Percentiles rank a stretch among this genome's conserved stretches.
phyloP scores from a whole-genome alignment of 1,140 invertebrate species.

The Leptoteleia sp. region DNA sequence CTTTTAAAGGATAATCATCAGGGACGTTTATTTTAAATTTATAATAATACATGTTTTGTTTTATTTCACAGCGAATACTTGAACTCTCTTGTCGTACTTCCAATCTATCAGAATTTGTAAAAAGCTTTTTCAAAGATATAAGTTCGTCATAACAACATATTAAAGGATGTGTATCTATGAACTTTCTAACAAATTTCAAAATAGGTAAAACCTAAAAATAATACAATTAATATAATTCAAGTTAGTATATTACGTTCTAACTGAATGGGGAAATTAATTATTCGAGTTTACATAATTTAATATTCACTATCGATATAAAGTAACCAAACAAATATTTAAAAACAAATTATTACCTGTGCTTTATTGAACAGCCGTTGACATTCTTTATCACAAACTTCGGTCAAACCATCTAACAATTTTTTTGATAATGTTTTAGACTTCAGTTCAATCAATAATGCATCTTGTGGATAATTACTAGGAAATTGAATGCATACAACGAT shows the following conservation, averaged over 20 bases:
- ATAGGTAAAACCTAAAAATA: constrained; percentile 80
- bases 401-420: constrained; percentile 84
- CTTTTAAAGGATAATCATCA: constrained; percentile 84
- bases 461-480: constrained; percentile 83
- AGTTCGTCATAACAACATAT: constrained; percentile 89
- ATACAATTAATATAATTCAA: background rate
- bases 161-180: constrained; percentile 87
- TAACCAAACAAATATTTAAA: too few species aligned
- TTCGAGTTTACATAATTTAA: too few species aligned
- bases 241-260: too few species aligned
- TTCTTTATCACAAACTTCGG: constrained; percentile 85
- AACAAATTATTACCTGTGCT: constrained; percentile 82
- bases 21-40: constrained; percentile 84
- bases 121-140: constrained; percentile 82
- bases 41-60: constrained; percentile 84
- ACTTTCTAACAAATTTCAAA: constrained; percentile 85
- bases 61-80: constrained; percentile 83
- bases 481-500: constrained; percentile 86
- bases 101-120: constrained; percentile 82
- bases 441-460: constrained; percentile 85
- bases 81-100: constrained; percentile 87
- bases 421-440: constrained; percentile 87
- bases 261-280: too few species aligned
- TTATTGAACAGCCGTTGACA: constrained; percentile 84
- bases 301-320: too few species aligned